phyloP scores from a whole-genome alignment of 2,888 invertebrate species.

The Melieria picta region DNA sequence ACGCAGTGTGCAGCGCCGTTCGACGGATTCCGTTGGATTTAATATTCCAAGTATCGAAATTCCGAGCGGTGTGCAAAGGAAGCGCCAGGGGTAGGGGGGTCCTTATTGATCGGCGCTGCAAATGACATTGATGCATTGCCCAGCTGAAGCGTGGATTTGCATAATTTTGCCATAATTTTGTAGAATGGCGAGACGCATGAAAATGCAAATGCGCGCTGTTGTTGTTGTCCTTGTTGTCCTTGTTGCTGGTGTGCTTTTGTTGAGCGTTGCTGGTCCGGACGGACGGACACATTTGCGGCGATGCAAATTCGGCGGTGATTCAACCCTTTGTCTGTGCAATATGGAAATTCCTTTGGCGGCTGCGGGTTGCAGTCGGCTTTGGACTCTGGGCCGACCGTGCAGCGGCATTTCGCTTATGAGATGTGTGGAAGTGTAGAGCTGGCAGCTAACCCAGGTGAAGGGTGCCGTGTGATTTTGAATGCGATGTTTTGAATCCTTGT shows the following conservation, averaged over 20 bases:
- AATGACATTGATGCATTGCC: slow-evolving; percentile 28
- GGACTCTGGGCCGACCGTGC: too few relatives aligned
- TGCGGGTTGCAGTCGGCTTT: too few relatives aligned
- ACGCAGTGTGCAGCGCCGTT: too few relatives aligned
- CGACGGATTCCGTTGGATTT: too few relatives aligned
- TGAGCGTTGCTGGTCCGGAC: slow-evolving; percentile 10
- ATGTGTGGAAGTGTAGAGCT: too few relatives aligned
- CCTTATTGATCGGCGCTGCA: not conserved
- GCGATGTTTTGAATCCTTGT: too few relatives aligned
- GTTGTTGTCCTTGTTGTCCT: not conserved
- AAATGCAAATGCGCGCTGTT: not conserved
- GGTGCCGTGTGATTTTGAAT: too few relatives aligned
- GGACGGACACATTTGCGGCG: not conserved
- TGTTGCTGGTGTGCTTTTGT: slow-evolving; percentile 2
- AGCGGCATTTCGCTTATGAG: too few relatives aligned
- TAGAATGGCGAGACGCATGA: not conserved
- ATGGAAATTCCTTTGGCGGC: slow-evolving; percentile 16
- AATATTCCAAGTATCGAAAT: not conserved
- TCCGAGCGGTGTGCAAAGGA: not conserved
- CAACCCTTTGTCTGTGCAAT: slow-evolving; percentile 25
- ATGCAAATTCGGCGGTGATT: slow-evolving; percentile 14
- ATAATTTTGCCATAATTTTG: slow-evolving; percentile 36
- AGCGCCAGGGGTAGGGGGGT: not conserved
- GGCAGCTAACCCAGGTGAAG: too few relatives aligned
- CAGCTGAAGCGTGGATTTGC: slow-evolving; percentile 30